Base-by-base conservation (phyloP, 1,140 invertebrate species). In the Drosophila funebris region DNA sequence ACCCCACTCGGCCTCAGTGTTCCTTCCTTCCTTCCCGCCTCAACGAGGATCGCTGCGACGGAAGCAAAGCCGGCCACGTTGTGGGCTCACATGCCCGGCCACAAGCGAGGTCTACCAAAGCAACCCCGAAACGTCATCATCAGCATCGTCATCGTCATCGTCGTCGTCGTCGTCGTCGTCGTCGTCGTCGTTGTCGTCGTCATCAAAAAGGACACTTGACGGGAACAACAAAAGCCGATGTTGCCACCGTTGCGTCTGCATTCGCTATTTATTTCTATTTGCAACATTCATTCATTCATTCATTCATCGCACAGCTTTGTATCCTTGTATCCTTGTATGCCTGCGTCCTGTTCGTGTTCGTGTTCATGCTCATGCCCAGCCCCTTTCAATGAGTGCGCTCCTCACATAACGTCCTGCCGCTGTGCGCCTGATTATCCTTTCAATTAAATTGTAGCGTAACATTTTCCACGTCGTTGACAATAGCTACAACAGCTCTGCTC, bases 381-480 rank as follows among this genome's bases (percentile, higher is more conserved):
- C 53, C 46, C 46, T 66, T 60, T 68, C 41, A 53, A 46, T 73
- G 78, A 66, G 64, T 60, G 76, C 50, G 61, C 67, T 76, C 72
- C 73, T 80, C 72, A 60, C 62, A 68, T 60, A 64, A 73, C 44
- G 77, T 73, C 44, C 78, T 62, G 71, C 79, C 82, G 78, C 81
- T 78, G 73, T 87, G 82, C 84, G 43, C 83, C 83, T 88, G 83
- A 88, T 88, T 88, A 88, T 88, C 83, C 83, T 88, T 88, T 88
- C 83, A 88, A 88, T 88, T 88, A 88, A 88, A 83, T 88, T 88
- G 83, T 88, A 88, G 84, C 83, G 83, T 88, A 88, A 88, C 83
- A 88, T 88, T 88, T 88, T 88, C 83, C 83, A 83, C 84, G 67
- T 89, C 83, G 80, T 52, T 82, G 80, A 68, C 63, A 76, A 63